phyloP scores from a whole-genome alignment of 2,888 invertebrate genomes.

The Nematopogon swammerdamellus region DNA sequence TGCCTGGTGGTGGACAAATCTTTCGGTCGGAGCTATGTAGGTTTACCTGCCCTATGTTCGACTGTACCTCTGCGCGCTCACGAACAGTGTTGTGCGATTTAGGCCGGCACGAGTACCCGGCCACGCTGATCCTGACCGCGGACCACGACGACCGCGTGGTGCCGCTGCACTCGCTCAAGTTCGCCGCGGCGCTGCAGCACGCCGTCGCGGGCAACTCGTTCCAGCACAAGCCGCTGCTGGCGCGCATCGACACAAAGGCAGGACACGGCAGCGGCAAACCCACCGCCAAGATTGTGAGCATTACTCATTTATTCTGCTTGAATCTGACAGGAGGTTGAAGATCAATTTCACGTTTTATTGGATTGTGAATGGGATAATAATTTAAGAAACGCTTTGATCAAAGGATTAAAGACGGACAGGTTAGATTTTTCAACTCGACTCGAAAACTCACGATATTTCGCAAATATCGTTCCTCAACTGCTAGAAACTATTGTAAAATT shows the following conservation, averaged over 20 bases:
- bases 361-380: too few species aligned
- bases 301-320: not conserved
- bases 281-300: constrained; percentile 81
- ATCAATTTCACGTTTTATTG: too few species aligned
- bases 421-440: too few species aligned
- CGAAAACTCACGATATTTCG: too few species aligned
- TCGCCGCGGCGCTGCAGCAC: constrained; percentile 87
- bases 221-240: constrained; percentile 83
- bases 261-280: constrained; percentile 98
- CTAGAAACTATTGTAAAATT: too few species aligned
- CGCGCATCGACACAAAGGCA: constrained; percentile 90
- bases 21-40: too few species aligned
- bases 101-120: constrained; percentile 74
- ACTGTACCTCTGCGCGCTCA: too few species aligned
- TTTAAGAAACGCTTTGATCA: too few species aligned
- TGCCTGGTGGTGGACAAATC: too few species aligned
- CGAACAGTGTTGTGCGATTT: not conserved
- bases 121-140: constrained; percentile 88
- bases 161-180: constrained; percentile 95
- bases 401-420: too few species aligned
- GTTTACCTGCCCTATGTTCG: too few species aligned
- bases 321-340: constrained; percentile 1
- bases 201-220: constrained; percentile 55
- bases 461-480: too few species aligned
- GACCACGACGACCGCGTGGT: constrained; percentile 99